Conservation (phyloP, 2,888 invertebrate species). For the Drosophila fungiperda region DNA sequence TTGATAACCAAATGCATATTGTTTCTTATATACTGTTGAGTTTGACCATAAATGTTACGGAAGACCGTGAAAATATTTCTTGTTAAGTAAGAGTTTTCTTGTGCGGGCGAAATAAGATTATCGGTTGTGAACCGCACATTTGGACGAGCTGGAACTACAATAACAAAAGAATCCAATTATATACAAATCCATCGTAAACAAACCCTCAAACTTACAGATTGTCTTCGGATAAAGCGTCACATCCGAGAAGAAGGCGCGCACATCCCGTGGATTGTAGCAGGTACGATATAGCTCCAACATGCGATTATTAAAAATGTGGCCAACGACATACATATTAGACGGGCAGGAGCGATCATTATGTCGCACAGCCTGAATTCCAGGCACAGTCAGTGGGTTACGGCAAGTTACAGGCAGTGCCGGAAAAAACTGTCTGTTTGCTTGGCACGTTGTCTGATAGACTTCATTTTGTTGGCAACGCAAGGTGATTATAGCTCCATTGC, state of each 20-base stretch:
- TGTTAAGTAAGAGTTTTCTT: constrained; percentile 1
- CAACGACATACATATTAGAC: constrained; percentile 37
- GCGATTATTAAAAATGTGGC: constrained; percentile 23
- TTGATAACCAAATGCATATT: constrained; percentile 62
- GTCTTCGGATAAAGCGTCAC: constrained; percentile 7
- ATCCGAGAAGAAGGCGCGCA: constrained; percentile 3
- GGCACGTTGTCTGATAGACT: too few relatives aligned
- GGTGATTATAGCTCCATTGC: not conserved
- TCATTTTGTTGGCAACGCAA: too few relatives aligned
- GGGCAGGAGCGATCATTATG: constrained; percentile 26
- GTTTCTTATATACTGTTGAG: not conserved
- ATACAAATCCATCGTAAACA: not conserved
- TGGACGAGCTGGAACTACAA: constrained; percentile 3
- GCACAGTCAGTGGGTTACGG: too few relatives aligned
- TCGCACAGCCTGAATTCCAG: not conserved
- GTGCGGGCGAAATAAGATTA: not conserved
- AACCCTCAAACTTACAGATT: constrained; percentile 3
- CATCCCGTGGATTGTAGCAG: constrained; percentile 11
- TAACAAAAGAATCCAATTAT: not conserved
- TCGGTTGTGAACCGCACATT: constrained; percentile 6
- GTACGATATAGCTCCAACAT: constrained; percentile 37
- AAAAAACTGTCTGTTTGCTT: not conserved
- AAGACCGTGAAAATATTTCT: not conserved
- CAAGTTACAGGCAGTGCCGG: constrained; percentile 11
- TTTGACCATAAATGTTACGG: not conserved